phyloP scores from a whole-genome alignment of 2,797 vertebrate species.

The Lagocephalus sceleratus region DNA sequence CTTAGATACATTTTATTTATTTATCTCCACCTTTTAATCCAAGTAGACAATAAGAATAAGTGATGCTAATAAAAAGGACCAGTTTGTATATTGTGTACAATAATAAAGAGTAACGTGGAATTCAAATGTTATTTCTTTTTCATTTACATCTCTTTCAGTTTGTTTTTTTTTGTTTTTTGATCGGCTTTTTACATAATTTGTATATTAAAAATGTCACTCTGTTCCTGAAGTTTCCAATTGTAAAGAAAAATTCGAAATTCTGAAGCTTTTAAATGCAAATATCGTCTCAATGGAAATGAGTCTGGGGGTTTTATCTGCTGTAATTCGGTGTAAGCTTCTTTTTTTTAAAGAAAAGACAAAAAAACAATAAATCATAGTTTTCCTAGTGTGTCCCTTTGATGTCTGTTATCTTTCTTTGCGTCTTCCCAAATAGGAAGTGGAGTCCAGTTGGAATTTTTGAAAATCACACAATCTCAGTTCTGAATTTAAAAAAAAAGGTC shows the following conservation, averaged over 20 bases:
- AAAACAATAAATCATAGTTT: constrained; percentile 99
- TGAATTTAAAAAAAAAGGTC: too few species aligned
- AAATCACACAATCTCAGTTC: too few species aligned
- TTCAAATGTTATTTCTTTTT: constrained; percentile 70
- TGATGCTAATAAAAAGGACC: constrained; percentile 84
- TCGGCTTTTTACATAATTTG: constrained; percentile 91
- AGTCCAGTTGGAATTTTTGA: not conserved
- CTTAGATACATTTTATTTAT: constrained; percentile 87
- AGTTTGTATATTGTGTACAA: constrained; percentile 97
- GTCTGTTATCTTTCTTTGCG: constrained; percentile 28
- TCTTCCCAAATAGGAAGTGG: not conserved
- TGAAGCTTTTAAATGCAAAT: constrained; percentile 80
- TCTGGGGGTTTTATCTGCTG: constrained; percentile 98
- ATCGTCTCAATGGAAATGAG: constrained; percentile 84
- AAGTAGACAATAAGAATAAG: constrained; percentile 74
- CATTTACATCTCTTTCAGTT: constrained; percentile 78
- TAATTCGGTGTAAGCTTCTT: constrained; percentile 91
- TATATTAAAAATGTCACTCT: constrained; percentile 66
- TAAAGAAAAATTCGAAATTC: constrained; percentile 67
- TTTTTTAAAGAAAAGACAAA: constrained; percentile 50
- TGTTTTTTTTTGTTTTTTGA: constrained; percentile 72
- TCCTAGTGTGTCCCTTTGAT: constrained; percentile 86
- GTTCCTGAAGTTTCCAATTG: constrained; percentile 80
- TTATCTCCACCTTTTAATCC: constrained; percentile 90
- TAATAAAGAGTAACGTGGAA: constrained; percentile 83